A percentile compares a stretch with the other conserved stretches of the same genome.
phyloP scores from a whole-genome alignment of 1,140 invertebrate genomes.

The Cataglyphis hispanica region DNA sequence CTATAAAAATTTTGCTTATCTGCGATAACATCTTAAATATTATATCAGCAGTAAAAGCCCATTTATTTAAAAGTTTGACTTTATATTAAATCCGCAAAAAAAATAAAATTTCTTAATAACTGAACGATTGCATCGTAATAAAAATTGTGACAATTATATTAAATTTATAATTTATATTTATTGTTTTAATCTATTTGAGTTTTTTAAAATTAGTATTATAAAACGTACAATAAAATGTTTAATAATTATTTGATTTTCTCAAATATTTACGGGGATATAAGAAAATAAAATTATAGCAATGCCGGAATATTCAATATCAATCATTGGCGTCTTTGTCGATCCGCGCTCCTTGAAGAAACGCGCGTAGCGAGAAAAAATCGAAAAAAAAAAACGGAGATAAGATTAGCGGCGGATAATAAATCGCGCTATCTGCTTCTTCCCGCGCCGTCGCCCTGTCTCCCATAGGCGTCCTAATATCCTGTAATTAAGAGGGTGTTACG shows the following conservation, averaged over 20 bases:
- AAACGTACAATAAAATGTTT: background rate
- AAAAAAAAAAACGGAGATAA: constrained; percentile 74
- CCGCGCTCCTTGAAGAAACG: constrained; percentile 5
- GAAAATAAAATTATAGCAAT: constrained; percentile 11
- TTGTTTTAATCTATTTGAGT: background rate
- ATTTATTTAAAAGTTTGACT: background rate
- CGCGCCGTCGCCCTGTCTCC: constrained; percentile 42
- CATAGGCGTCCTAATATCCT: constrained; percentile 83
- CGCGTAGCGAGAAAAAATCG: constrained; percentile 50
- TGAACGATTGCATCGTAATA: background rate
- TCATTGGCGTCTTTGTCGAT: background rate
- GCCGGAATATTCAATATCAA: background rate
- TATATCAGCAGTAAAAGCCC: background rate
- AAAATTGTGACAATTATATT: background rate
- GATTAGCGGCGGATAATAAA: constrained; percentile 73
- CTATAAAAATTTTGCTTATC: background rate
- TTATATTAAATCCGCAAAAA: background rate
- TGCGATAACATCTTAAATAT: background rate
- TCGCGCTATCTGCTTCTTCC: constrained; percentile 72
- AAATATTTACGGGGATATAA: background rate
- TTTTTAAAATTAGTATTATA: background rate
- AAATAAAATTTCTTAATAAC: background rate
- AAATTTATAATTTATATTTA: background rate
- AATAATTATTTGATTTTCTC: constrained; percentile 1
- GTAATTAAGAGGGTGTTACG: constrained; percentile 84